Conservation (phyloP, 2,888 invertebrate genomes). For the Andrena hattorfiana region DNA sequence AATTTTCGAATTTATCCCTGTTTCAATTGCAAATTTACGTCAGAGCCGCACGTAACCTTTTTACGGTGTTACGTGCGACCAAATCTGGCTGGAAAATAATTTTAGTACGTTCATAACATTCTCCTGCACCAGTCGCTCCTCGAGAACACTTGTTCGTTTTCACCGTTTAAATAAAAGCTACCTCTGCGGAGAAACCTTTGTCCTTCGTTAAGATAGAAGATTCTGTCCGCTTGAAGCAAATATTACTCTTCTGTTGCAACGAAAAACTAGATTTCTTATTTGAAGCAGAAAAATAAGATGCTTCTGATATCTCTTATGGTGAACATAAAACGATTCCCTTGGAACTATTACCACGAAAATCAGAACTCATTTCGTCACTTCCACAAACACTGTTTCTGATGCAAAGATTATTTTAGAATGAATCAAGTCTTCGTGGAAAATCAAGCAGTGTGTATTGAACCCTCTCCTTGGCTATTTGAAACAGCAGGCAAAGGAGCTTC, state of each 20-base stretch:
- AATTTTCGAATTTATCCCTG: not conserved
- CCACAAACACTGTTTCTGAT: not conserved
- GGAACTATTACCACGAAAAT: not conserved
- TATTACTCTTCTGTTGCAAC: conserved; percentile 23
- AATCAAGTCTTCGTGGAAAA: not conserved
- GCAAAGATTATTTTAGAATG: not conserved
- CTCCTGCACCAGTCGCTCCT: not conserved
- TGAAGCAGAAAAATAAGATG: conserved; percentile 35
- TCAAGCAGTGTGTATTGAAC: not conserved
- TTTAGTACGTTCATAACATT: not conserved
- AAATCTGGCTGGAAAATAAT: not conserved
- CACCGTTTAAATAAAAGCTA: conserved; percentile 39
- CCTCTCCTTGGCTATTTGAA: not conserved
- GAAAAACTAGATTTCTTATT: conserved; percentile 46
- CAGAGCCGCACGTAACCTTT: not conserved
- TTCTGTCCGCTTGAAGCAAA: conserved; percentile 26
- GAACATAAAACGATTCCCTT: not conserved
- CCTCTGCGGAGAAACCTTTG: conserved; percentile 13
- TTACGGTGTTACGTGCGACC: no score
- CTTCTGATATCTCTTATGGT: not conserved
- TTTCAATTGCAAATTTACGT: not conserved
- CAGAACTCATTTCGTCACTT: not conserved
- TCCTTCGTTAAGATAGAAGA: conserved; percentile 25
- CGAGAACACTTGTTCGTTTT: conserved; percentile 21
- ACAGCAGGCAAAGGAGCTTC: not conserved